Evolutionary conservation across 2,888 invertebrate species (phyloP), one percentile per base, ranked within the genome.

Genomic region (Morpho deidamia): DNA sequence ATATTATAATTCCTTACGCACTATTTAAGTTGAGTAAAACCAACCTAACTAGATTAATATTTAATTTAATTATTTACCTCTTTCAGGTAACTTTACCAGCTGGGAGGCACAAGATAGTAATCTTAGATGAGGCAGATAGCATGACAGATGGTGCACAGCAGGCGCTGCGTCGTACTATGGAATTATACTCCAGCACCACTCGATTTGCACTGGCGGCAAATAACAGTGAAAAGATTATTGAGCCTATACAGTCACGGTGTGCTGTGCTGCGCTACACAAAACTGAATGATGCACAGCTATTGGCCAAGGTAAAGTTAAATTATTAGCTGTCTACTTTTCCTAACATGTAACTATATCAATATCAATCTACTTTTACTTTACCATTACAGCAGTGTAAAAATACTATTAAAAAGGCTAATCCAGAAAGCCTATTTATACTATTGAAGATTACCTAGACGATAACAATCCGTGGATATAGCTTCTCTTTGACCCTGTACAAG

Each of bases 121-220:
- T 99, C 68, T 87, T 99, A 34, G 99, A 99, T 85, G 99, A 99
- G 86, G 99, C 99, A 0, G 99, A 99, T 88, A 96, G 98, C 77
- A 99, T 99, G 99, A 99, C 99, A 0, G 99, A 99, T 69, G 99
- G 99, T 0, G 99, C 99, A 0, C 99, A 99, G 80, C 99, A 99
- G 81, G 99, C 99, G 0, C 85, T 99, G 51, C 92, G 99, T 12
- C 92, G 99, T 63, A 99, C 99, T 1, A 99, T 99, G 99, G 99
- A 99, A 87, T 93, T 99, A 58, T 99, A 98, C 83, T 98, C 98
- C 52, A 95, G 94, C 74, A 99, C 99, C 0, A 99, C 99, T 0
- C 91, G 99, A 58, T 99, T 99, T 83, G 99, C 99, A 0, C 90
- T 99, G 7, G 99, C 99, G 11, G 99, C 99, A 74, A 99, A 99